A percentile compares a stretch with the other conserved stretches of the same genome.
Conservation (phyloP, 2,797 vertebrate genomes). For the Hypotaenidia philippensis region DNA sequence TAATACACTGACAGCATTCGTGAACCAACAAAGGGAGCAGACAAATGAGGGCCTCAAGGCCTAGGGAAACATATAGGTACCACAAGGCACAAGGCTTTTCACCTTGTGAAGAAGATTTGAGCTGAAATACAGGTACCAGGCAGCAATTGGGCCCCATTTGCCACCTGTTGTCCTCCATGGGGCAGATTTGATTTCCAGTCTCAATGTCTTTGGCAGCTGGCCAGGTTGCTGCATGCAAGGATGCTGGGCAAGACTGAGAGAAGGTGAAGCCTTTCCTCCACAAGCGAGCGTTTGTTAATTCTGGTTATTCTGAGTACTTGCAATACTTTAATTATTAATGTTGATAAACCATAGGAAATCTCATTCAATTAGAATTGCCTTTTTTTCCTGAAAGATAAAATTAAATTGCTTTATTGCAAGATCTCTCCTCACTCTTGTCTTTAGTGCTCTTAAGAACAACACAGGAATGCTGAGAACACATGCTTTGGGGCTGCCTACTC, state of each 20-base stretch:
- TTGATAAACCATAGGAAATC: conserved; percentile 23
- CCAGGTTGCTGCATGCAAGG: rapidly evolving
- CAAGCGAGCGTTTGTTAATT: not conserved
- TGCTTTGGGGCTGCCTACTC: rapidly evolving
- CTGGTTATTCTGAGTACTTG: not conserved
- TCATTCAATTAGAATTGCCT: conserved; percentile 20
- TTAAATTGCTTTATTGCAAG: conserved; percentile 20
- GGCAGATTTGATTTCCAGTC: not conserved
- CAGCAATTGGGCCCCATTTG: not conserved
- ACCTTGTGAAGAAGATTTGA: not conserved
- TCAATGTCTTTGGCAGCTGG: not conserved
- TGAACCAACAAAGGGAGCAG: not conserved
- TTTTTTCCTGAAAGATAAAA: not conserved
- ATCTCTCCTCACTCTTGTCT: not conserved
- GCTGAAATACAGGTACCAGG: not conserved
- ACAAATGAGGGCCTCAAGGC: rapidly evolving
- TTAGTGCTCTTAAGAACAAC: not conserved
- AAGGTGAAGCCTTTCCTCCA: not conserved
- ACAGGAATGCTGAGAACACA: not conserved
- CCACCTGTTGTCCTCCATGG: not conserved
- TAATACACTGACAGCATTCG: not conserved
- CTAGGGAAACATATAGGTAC: not conserved
- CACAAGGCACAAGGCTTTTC: not conserved
- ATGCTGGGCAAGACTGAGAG: not conserved
- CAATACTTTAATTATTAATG: conserved; percentile 21